phyloP scores from a whole-genome alignment of 2,888 invertebrate species.

The Patella pellucida region DNA sequence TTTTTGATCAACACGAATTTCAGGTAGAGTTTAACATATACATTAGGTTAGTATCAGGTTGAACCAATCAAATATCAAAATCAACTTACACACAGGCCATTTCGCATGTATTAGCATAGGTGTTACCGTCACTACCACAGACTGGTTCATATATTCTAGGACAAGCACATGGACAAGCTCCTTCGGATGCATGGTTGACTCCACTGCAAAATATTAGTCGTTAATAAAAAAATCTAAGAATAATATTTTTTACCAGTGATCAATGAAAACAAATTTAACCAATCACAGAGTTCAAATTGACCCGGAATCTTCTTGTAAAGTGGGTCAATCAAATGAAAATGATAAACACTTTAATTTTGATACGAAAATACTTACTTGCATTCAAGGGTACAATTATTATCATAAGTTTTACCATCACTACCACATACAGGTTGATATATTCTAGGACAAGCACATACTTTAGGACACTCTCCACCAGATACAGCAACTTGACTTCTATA shows the following conservation, averaged over 20 bases:
- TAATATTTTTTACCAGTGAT: no score
- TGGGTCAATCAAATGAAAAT: no score
- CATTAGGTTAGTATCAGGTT: no score
- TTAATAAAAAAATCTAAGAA: no score
- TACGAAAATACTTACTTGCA: constrained; percentile 18
- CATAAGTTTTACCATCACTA: constrained; percentile 1
- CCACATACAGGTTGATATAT: constrained; percentile 25
- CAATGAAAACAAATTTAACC: no score
- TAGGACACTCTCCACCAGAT: constrained; percentile 19
- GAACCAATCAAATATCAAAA: no score
- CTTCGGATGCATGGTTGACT: constrained; percentile 18
- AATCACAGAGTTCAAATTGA: no score
- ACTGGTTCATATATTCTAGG: constrained; percentile 20
- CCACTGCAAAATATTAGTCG: neutral
- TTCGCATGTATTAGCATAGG: constrained; percentile 22
- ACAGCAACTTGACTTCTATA: neutral
- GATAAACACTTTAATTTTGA: neutral
- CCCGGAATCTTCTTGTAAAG: no score
- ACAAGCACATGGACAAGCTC: constrained; percentile 16
- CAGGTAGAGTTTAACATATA: neutral
- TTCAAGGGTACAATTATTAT: constrained; percentile 21
- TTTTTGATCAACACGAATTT: neutral
- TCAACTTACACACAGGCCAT: constrained; percentile 21
- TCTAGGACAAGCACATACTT: neutral
- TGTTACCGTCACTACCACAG: constrained; percentile 18